Evolutionary conservation across 2,113 vertebrate genomes (phyloP).

Genomic region (Talpa occidentalis): DNA sequence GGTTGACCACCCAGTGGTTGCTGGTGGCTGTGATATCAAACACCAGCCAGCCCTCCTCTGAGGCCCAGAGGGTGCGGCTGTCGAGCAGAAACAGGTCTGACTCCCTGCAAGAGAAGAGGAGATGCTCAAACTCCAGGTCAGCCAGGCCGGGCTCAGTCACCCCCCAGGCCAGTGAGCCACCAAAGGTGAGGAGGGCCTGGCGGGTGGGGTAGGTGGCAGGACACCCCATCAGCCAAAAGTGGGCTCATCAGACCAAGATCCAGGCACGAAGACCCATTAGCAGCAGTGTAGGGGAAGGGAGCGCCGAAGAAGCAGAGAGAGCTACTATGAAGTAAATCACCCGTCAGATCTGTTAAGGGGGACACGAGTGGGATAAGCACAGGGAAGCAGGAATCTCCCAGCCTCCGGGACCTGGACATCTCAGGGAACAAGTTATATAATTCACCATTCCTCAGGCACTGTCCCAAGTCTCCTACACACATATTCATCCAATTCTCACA

Average conservation of each 20-base stretch:
- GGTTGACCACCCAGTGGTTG: constrained; percentile 98
- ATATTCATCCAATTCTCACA: background rate
- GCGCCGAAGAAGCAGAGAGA: background rate
- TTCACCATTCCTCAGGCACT: fast-evolving
- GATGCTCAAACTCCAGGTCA: no score
- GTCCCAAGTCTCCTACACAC: background rate
- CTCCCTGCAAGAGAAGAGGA: constrained; percentile 87
- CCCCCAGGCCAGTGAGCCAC: no score
- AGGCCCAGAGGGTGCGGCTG: constrained; percentile 96
- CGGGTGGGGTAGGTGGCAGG: fast-evolving
- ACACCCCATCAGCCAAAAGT: fast-evolving
- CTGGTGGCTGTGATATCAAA: constrained; percentile 97
- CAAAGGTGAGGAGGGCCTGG: no score
- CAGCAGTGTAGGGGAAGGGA: background rate
- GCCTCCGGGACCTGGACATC: background rate
- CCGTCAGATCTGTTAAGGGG: background rate
- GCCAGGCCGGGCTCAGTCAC: no score
- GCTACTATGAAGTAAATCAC: fast-evolving
- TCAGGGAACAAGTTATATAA: background rate
- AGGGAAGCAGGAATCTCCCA: background rate
- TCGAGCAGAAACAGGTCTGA: constrained; percentile 96
- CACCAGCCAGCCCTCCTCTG: constrained; percentile 97
- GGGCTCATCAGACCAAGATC: background rate
- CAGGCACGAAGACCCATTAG: background rate
- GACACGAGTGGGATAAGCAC: fast-evolving